Conservation (phyloP, 2,888 invertebrate species). For the Tryphoninae sp. region DNA sequence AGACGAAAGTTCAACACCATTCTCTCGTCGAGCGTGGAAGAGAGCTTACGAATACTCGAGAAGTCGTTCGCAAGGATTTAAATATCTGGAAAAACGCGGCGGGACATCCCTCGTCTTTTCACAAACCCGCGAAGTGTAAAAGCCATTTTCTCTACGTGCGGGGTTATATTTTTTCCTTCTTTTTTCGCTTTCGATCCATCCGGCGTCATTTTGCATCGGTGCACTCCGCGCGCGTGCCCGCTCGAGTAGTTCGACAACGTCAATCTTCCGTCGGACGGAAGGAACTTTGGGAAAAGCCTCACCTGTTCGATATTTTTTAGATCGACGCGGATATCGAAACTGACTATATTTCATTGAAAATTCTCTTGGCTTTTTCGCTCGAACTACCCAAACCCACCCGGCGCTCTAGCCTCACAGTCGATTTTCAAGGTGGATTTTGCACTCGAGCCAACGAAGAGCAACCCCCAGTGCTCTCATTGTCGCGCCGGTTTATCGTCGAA, state of each 20-base stretch:
- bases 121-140: background rate
- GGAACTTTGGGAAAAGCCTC: slow-evolving; percentile 29
- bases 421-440: slow-evolving; percentile 32
- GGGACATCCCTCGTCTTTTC: slow-evolving; percentile 31
- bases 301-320: slow-evolving; percentile 49
- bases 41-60: slow-evolving; percentile 57
- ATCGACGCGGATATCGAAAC: background rate
- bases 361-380: slow-evolving; percentile 26
- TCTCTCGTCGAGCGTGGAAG: slow-evolving; percentile 33
- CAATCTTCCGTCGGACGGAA: slow-evolving; percentile 68
- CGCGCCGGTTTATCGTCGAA: slow-evolving; percentile 45
- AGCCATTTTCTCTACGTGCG: background rate
- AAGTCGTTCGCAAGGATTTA: slow-evolving; percentile 72
- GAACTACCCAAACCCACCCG: background rate
- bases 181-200: slow-evolving; percentile 11
- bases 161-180: slow-evolving; percentile 1
- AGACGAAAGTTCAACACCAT: slow-evolving; percentile 25
- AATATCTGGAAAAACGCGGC: slow-evolving; percentile 69
- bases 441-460: background rate
- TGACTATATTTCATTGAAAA: slow-evolving; percentile 24
- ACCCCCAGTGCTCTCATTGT: slow-evolving; percentile 26
- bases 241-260: slow-evolving; percentile 55
- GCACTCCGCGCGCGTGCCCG: slow-evolving; percentile 48
- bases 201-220: slow-evolving; percentile 10
- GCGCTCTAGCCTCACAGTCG: slow-evolving; percentile 50